phyloP scores from a whole-genome alignment of 2,113 vertebrate genomes.

The Cephalophus harveyi region DNA sequence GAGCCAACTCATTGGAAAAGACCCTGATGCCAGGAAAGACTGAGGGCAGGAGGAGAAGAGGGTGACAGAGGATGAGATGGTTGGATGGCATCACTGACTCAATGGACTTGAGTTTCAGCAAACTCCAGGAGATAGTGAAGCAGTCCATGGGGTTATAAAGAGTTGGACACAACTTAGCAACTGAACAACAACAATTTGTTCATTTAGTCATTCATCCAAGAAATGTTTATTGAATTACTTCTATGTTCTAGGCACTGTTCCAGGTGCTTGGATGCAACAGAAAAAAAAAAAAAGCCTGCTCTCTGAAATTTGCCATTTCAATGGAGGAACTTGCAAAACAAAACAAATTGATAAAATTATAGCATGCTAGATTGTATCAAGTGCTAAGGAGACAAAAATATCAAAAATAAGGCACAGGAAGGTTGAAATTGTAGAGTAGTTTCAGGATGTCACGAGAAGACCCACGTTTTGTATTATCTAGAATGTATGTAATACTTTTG shows the following conservation, averaged over 20 bases:
- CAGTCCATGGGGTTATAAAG: background rate
- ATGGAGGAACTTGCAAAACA: background rate
- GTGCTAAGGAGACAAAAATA: background rate
- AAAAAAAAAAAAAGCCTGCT: background rate
- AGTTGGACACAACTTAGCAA: background rate
- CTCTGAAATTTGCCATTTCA: background rate
- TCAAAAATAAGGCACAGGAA: background rate
- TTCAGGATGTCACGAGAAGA: background rate
- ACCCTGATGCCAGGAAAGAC: background rate
- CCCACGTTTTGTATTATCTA: background rate
- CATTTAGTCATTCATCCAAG: background rate
- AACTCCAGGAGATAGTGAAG: background rate
- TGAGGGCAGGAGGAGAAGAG: background rate
- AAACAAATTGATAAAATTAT: background rate
- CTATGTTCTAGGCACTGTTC: background rate
- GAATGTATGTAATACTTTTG: background rate
- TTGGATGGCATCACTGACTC: background rate
- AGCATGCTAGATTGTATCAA: background rate
- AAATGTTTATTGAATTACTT: background rate
- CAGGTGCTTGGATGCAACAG: background rate
- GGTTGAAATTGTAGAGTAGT: background rate
- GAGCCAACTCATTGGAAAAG: background rate
- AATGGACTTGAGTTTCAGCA: background rate
- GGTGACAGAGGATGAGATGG: background rate
- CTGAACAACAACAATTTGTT: background rate